Conservation (phyloP, 2,797 vertebrate genomes). For the Apogon hyalosoma region DNA sequence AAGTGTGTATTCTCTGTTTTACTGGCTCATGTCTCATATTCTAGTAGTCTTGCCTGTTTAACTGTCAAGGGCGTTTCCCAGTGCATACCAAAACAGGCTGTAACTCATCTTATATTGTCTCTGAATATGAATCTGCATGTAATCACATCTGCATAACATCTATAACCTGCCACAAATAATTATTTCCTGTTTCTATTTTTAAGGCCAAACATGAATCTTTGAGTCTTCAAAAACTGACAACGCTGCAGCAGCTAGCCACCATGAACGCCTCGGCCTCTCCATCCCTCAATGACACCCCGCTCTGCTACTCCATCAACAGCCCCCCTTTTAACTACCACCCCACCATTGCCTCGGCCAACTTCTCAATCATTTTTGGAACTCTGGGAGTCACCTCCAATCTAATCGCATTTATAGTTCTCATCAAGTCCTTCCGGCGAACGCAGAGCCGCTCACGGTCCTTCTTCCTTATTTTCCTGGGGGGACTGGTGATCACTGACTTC, state of each 20-base stretch:
- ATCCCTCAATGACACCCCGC: slow-evolving; percentile 52
- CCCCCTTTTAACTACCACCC: slow-evolving; percentile 54
- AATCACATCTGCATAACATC: not conserved
- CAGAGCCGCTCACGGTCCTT: slow-evolving; percentile 85
- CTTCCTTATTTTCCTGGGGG: slow-evolving; percentile 91
- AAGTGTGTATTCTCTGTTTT: no score
- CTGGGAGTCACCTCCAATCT: slow-evolving; percentile 93
- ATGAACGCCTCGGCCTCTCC: slow-evolving; percentile 60
- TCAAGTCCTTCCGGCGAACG: slow-evolving; percentile 82
- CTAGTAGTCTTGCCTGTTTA: no score
- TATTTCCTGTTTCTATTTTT: slow-evolving; percentile 29
- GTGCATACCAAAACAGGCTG: not conserved
- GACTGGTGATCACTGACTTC: slow-evolving; percentile 94
- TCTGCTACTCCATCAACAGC: slow-evolving; percentile 80
- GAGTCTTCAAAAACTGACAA: slow-evolving; percentile 22
- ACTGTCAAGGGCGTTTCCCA: not conserved
- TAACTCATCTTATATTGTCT: no score
- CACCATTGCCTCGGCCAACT: slow-evolving; percentile 84
- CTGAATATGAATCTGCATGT: not conserved
- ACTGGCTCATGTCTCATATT: no score
- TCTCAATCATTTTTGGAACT: slow-evolving; percentile 82
- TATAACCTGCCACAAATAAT: not conserved
- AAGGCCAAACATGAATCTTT: slow-evolving; percentile 46
- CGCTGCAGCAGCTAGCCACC: slow-evolving; percentile 22
- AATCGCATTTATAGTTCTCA: slow-evolving; percentile 89